Evolutionary conservation across 2,888 invertebrate genomes (phyloP), one percentile per base, ranked within the genome.

Genomic region (Limnephilus auricula): DNA sequence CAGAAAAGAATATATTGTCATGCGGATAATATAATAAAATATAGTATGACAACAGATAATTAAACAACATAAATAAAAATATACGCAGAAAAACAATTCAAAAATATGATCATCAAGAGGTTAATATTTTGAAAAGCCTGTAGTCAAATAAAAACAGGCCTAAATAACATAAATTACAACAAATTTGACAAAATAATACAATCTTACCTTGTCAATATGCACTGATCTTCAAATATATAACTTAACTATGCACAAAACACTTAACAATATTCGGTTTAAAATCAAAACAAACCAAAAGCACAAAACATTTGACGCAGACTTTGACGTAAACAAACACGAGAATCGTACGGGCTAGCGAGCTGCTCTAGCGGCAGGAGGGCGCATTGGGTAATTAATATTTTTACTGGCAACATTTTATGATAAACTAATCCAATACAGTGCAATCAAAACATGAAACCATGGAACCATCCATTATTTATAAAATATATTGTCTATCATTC

Each of bases 321-420:
- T 40, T 86, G 78, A 88, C 87, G 78, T 78, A 88, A 65, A 88
- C 87, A 88, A 88, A 88, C 34, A 78, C 34, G 32, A 34, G 34
- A 37, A 2, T 78, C 65, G 15, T 79, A 25, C 78, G 25, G 31
- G 87, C 12, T 88, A 88, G 78, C 25, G 40, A n/a, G 2, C n/a
- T 34, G 34, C 79, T 88, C 87, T 88, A 12, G 65, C 34, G 87
- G 78, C 32, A 2, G 30, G 65, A 1, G 32, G 3, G 10, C 13
- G 79, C 25, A 65, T 25, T 65, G 25, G 25, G 9, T n/a, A 25
- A n/a, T 9, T 65, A 25, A 25, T 65, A 65, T 65, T 65, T 25
- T 65, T 65, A 25, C 65, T 65, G 25, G 65, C 65, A 65, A 65
- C 15, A 45, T 45, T 45, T 40, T 45, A 15, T 13, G 45, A 2